Evolutionary conservation across 2,888 invertebrate genomes (phyloP), one percentile per base, ranked within the genome.

Genomic region (Agapostemon virescens): DNA sequence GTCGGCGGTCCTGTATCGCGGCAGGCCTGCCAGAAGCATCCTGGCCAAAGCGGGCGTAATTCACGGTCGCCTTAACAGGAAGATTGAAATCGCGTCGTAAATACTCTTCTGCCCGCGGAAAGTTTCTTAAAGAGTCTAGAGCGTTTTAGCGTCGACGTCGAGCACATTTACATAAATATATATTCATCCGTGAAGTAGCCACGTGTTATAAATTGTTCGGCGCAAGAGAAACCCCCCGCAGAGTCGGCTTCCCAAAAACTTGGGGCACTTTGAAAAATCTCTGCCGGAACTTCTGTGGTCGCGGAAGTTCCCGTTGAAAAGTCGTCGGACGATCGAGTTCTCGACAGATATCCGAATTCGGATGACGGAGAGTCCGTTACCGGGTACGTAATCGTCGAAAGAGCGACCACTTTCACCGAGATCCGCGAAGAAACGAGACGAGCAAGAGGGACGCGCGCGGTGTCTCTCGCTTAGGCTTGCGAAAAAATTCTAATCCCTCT

Each of bases 361-460:
- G 15, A 23, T 13, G 52, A 52, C 13, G 61, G 76, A 49, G n/a
- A 49, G n/a, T 49, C 1, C 33, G 81, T 45, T 40, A 15, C 58
- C n/a, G 17, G n/a, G 20, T 26, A 52, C 71, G 49, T 61, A 68
- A 74, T 77, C 72, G 72, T 45, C 17, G 52, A 58, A 52, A 63
- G 69, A 58, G 36, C 23, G 38, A 17, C 38, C 55, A 69, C 82
- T 84, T 86, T 84, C 82, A 84, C 82, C 38, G 26, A 67, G 58
- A 74, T 68, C 79, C 74, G 77, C 73, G 17, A n/a, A 13, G 11
- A 30, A 52, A 45, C 45, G 17, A 26, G 40, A 68, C 55, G 69
- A 64, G 42, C 69, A 20, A n/a, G 13, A 13, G 20, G 30, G 23
- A 23, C 49, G 11, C 49, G 11, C 49, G 11, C n/a, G 23, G 13